Conservation (phyloP, 2,113 vertebrate species). For the Cygnus atratus region DNA sequence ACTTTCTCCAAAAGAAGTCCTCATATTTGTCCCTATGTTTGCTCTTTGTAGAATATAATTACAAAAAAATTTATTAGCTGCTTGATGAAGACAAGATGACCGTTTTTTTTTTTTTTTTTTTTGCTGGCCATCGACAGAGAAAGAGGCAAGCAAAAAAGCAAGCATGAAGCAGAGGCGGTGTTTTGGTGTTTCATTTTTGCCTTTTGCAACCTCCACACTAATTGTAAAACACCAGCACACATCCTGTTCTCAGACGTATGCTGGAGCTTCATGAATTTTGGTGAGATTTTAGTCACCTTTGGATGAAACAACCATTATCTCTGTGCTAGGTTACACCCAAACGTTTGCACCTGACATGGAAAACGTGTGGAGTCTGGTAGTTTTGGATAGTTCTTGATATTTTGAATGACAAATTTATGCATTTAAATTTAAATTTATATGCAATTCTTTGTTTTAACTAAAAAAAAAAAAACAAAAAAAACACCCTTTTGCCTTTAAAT, state of each 20-base stretch:
- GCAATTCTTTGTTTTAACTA: not conserved
- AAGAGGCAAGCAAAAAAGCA: not conserved
- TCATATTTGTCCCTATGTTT: not conserved
- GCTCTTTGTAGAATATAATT: not conserved
- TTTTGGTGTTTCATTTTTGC: not conserved
- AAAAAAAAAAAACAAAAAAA: not conserved
- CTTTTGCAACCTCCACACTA: not conserved
- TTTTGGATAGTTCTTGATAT: not conserved
- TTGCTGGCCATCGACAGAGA: not conserved
- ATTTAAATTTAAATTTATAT: not conserved
- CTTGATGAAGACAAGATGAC: not conserved
- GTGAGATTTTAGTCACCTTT: not conserved
- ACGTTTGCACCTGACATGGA: not conserved
- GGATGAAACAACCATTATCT: not conserved
- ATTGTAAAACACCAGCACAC: not conserved
- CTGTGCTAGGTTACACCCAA: not conserved
- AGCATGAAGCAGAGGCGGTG: not conserved
- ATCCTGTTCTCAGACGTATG: not conserved
- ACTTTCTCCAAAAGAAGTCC: not conserved
- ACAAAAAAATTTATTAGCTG: not conserved
- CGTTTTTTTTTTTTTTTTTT: not conserved
- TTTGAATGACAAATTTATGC: not conserved
- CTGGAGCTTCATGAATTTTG: not conserved
- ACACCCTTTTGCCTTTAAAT: not conserved
- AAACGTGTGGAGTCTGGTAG: not conserved